Evolutionary conservation across 2,113 vertebrate species (phyloP).

Genomic region (Rhizomys pruinosus): DNA sequence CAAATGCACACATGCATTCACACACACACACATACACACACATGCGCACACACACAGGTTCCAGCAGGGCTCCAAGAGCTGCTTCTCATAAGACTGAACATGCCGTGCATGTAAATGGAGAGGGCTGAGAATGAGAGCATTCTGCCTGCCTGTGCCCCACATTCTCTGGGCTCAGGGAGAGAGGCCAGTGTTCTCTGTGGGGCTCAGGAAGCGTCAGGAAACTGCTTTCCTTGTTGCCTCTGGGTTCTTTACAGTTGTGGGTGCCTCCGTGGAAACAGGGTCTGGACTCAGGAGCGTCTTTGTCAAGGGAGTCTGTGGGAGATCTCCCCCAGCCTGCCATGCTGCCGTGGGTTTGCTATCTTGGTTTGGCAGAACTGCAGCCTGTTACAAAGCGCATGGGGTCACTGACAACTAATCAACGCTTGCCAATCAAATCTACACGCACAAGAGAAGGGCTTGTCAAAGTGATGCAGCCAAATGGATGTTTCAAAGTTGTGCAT

Average conservation of each 20-base stretch:
- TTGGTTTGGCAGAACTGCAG: not conserved
- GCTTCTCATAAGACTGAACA: slow-evolving; percentile 42
- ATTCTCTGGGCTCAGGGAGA: slow-evolving; percentile 41
- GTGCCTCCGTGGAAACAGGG: not conserved
- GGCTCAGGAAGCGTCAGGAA: slow-evolving; percentile 38
- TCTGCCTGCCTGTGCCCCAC: slow-evolving; percentile 50
- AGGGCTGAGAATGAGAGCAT: slow-evolving; percentile 55
- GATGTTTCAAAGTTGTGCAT: not conserved
- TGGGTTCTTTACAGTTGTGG: not conserved
- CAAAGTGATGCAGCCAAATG: not conserved
- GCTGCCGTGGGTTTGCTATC: not conserved
- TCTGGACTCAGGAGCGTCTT: not conserved
- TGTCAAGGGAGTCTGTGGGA: not conserved
- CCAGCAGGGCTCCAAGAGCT: not conserved
- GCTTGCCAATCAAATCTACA: not conserved
- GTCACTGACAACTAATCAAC: not conserved
- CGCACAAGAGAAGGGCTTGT: not conserved
- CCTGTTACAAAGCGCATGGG: not conserved
- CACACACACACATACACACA: not conserved
- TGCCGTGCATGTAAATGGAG: slow-evolving; percentile 50
- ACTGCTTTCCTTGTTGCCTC: not conserved
- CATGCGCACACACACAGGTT: not conserved
- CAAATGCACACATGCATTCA: not conserved
- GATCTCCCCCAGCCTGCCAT: not conserved
- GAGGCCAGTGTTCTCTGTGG: slow-evolving; percentile 38